Evolutionary conservation across 1,140 invertebrate species (phyloP), one percentile per base, ranked within the genome.

Genomic region (Calosoma granatense): DNA sequence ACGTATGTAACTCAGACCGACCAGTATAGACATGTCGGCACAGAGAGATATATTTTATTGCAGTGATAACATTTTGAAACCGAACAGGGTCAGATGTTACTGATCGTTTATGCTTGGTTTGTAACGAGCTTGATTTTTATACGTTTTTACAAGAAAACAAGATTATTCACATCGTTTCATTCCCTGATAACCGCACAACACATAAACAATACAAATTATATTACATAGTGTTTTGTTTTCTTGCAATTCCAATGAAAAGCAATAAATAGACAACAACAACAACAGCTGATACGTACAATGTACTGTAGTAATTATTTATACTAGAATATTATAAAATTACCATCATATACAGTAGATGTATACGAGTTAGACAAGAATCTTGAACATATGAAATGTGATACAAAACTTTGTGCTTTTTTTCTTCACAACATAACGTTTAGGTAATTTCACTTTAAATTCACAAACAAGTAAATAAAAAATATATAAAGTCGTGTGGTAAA

Each of bases 11-110:
- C 26, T 30, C 26, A 14, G 6, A 30, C 14, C 41, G 4, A 17
- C 41, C 41, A 11, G 9, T 47, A 36, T 36, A n/a, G 26, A n/a
- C n/a, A n/a, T n/a, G n/a, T n/a, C n/a, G 26, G 26, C 26, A 6
- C 17, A 3, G 6, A 47, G 3, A 47, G 41, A 47, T 47, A 47
- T 47, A 47, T 47, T 47, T 47, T 47, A 47, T 47, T 12, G 15
- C 41, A 6, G 15, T 17, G 41, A 47, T 47, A 47, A 47, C 41
- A 47, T 47, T 47, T 47, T 47, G 41, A 47, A 47, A 12, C 41
- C 41, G 9, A 4, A 4, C 6, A 17, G 17, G 41, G 41, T 47
- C 41, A 47, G 6, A 47, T 47, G 41, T 47, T 9, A 47, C 9
- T 47, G 41, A 47, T 47, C 41, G 41, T 47, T 47, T 47, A 47